Percentiles rank a stretch among this genome's conserved stretches.
phyloP scores from a whole-genome alignment of 1,140 invertebrate genomes.

The Bactericera cockerelli region DNA sequence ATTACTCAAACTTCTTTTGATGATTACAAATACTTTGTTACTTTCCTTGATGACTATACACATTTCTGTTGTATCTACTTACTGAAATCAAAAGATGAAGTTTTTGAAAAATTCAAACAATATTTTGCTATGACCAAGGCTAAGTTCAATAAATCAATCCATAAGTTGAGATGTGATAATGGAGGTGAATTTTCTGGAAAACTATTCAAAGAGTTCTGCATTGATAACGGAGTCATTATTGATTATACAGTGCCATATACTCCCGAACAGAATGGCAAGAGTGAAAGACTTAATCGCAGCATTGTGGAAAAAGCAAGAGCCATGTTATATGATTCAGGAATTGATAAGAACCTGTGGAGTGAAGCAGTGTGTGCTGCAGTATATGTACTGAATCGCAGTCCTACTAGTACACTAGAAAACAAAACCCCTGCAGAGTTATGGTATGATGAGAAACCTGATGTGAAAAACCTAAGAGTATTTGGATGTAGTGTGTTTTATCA shows the following conservation, averaged over 20 bases:
- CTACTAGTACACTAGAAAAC: slow-evolving; percentile 11
- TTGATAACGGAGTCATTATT: slow-evolving; percentile 23
- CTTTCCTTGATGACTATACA: slow-evolving; percentile 28
- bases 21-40: slow-evolving; percentile 26
- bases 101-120: slow-evolving; percentile 26
- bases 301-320: slow-evolving; percentile 23
- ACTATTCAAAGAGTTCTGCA: slow-evolving; percentile 19
- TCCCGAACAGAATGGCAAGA: slow-evolving; percentile 26
- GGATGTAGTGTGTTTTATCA: slow-evolving; percentile 13
- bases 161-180: slow-evolving; percentile 13
- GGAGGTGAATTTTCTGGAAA: slow-evolving; percentile 15
- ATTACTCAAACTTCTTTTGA: slow-evolving; percentile 24
- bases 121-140: slow-evolving; percentile 26
- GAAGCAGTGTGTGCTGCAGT: slow-evolving; percentile 22
- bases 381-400: slow-evolving; percentile 14
- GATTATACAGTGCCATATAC: slow-evolving; percentile 24
- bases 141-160: slow-evolving; percentile 20
- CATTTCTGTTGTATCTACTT: slow-evolving; percentile 28
- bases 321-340: slow-evolving; percentile 22
- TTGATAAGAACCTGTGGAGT: slow-evolving; percentile 24
- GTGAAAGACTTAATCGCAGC: slow-evolving; percentile 27
- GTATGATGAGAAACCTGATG: slow-evolving; percentile 9
- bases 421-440: slow-evolving; percentile 12
- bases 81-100: slow-evolving; percentile 29
- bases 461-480: slow-evolving; percentile 13